Evolutionary conservation across 2,113 vertebrate genomes (phyloP), one percentile per base, ranked within the genome.

Genomic region (Pedionomus torquatus): DNA sequence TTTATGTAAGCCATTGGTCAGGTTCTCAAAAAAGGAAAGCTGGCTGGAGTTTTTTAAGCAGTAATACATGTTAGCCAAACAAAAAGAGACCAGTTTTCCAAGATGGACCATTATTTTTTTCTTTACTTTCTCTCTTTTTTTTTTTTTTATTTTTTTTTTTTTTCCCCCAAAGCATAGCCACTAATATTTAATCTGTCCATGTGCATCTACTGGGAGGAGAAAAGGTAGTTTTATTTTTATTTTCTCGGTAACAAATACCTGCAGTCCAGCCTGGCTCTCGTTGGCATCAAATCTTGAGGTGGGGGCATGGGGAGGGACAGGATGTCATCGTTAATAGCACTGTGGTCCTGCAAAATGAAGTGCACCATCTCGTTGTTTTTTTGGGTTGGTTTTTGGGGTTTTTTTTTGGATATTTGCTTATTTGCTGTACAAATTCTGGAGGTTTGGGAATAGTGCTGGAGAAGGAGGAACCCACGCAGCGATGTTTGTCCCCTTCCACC

Each of bases 181-280:
- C 94, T 95, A 70, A n/a, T 95, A 85, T 90, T 95, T 86, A 90
- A 97, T 31, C 51, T 88, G 19, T 90, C 90, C 48, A 57, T 17
- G 74, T 91, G 82, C 91, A 83, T 82, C 93, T 96, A 26, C 87
- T 93, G 94, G 96, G 83, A 94, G 60, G 46, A 90, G 49, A 84
- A 93, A 74, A 48, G 5, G 25, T 17, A 8, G n/a, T 4, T 39
- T 4, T 35, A 49, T 55, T 28, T 10, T 44, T 7, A 20, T 49
- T n/a, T 54, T 11, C 39, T 52, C 68, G 11, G 7, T 91, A 46
- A 52, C 18, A 37, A 74, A 58, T 43, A 61, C 24, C 44, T 71
- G 46, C 83, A 90, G 57, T 87, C 49, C 60, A 84, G 31, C 72
- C 74, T 81, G 85, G 58, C 55, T 87, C 55, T 87, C 0, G 0